These are phyloP conservation scores for Apodemus speciosus DNA, from an alignment of 2,113 vertebrate genomes.

Conservation along the genomic window DNA sequence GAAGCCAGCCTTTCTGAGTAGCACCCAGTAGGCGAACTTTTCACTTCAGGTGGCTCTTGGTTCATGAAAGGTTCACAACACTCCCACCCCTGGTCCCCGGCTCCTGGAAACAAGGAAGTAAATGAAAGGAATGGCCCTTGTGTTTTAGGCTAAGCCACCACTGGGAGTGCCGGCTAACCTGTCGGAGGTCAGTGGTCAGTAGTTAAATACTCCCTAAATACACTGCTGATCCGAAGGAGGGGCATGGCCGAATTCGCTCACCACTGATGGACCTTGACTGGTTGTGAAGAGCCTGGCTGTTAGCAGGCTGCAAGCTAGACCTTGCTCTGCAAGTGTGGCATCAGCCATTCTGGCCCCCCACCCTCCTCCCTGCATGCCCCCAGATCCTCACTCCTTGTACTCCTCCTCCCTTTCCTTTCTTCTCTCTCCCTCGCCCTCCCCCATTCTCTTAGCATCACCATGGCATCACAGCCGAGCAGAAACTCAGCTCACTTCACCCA, in stretches of 20 bases:
- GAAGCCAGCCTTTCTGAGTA: neutral
- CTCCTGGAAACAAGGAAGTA: neutral
- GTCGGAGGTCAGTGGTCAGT: neutral
- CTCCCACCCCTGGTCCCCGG: neutral
- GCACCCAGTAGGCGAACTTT: neutral
- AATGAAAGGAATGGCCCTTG: neutral
- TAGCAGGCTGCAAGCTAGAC: neutral
- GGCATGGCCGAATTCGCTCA: neutral
- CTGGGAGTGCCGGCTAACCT: neutral
- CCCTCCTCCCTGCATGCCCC: neutral
- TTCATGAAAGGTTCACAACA: neutral
- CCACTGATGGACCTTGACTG: neutral
- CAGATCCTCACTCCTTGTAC: neutral
- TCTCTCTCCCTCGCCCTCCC: constrained; percentile 64
- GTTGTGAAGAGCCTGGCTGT: neutral
- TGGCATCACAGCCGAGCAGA: constrained; percentile 75
- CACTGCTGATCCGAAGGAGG: neutral
- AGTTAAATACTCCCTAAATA: neutral
- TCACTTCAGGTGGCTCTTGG: constrained; percentile 14
- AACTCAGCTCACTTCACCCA: constrained; percentile 72
- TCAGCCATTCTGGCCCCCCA: neutral
- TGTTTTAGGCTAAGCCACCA: neutral
- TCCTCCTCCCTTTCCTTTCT: constrained; percentile 54
- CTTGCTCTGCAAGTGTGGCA: neutral
- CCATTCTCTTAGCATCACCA: constrained; percentile 77